Evolutionary conservation across 1,140 invertebrate species (phyloP).

Genomic region (Frieseomelitta varia): DNA sequence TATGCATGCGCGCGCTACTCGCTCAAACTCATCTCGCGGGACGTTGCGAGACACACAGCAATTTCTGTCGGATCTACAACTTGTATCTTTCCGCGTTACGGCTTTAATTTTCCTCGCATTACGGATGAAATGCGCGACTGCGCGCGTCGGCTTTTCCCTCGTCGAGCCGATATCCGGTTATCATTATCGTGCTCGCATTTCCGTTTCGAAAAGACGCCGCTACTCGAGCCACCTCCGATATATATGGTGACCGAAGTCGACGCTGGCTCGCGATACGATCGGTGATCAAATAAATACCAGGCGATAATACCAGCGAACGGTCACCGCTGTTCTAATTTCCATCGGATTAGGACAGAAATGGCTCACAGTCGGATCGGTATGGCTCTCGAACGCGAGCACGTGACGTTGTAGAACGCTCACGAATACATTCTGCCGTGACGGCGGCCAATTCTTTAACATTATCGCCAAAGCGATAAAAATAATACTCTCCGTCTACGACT

Average conservation of each 20-base stretch:
- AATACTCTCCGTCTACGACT: slow-evolving; percentile 9
- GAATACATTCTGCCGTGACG: slow-evolving; percentile 36
- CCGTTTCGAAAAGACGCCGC: not conserved
- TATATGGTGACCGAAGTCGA: not conserved
- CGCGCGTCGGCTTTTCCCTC: no score
- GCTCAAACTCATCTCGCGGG: slow-evolving; percentile 54
- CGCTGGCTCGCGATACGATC: not conserved
- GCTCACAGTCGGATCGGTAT: not conserved
- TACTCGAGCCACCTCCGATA: not conserved
- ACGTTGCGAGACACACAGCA: slow-evolving; percentile 59
- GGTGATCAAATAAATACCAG: no score
- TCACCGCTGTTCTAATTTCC: slow-evolving; percentile 9
- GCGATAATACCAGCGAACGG: not conserved
- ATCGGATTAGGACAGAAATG: slow-evolving; percentile 1
- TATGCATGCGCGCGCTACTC: slow-evolving; percentile 63
- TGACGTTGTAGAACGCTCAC: not conserved
- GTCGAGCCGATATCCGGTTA: not conserved
- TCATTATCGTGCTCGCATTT: no score
- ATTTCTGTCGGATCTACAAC: slow-evolving; percentile 64
- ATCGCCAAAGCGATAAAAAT: slow-evolving; percentile 38
- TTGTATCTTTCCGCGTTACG: slow-evolving; percentile 55
- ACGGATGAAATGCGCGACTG: not conserved
- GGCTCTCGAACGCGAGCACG: slow-evolving; percentile 1
- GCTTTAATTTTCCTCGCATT: slow-evolving; percentile 60
- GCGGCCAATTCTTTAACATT: slow-evolving; percentile 44